Base-by-base conservation (phyloP, 2,888 invertebrate species). In the Syrista parreyssii region DNA sequence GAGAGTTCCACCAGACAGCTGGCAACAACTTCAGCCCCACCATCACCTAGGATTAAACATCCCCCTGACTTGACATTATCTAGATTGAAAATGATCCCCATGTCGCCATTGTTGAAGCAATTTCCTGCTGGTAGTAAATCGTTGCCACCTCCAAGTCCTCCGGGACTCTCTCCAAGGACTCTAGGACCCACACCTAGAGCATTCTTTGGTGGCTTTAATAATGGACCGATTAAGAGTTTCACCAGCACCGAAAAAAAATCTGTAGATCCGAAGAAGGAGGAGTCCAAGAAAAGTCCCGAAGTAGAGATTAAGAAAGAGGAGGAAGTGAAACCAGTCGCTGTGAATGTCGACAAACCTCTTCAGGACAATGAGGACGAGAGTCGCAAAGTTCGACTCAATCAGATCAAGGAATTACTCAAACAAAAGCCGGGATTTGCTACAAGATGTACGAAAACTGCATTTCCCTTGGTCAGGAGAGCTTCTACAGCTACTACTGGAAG, bases 41-140 rank as follows among this genome's bases (percentile, higher is more conserved):
- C 96, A 68, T 96, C 96, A 1, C 96, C 96, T 1, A 92, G 95
- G 86, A 93, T 95, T 88, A 95, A 95, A 89, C 95, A 94, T 87
- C 94, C 95, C 1, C 95, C 95, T 36, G 95, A 95, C 68, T 91
- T 95, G 40, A 94, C 94, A 40, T 94, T 94, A 79, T 94, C 95
- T 4, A 93, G 95, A 84, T 93, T 95, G 82, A 95, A 95, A 89
- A 93, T 95, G 88, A 93, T 94, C 77, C 91, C 93, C 23, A 85
- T 93, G 76, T 92, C 93, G 30, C 93, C 94, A 68, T 90, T 92
- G 69, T 89, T 93, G 34, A 94, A 93, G 82, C 94, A 94, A 88
- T 93, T 94, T 82, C 91, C 94, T 73, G 93, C 93, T 55, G 93
- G 94, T 69, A 94, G 94, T 85, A 94, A 94, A 81, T 93, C 93